phyloP scores from a whole-genome alignment of 2,797 vertebrate species.

The Moxostoma hubbsi region DNA sequence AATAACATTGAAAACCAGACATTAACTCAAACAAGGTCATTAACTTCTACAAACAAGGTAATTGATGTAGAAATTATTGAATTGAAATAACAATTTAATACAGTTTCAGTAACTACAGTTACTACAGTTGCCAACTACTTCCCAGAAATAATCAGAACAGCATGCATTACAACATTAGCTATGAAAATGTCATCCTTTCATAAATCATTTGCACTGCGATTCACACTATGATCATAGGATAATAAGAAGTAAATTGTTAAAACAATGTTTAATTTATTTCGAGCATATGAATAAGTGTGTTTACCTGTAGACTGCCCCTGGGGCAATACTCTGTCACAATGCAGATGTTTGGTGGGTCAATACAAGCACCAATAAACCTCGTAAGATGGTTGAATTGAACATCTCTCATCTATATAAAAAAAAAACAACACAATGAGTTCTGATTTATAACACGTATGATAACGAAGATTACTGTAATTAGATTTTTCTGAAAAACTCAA shows the following conservation, averaged over 20 bases:
- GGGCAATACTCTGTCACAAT: conserved; percentile 97
- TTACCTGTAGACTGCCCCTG: conserved; percentile 94
- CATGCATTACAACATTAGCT: conserved; percentile 18
- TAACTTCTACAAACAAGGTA: background rate
- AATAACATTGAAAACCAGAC: background rate
- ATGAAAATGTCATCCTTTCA: conserved; percentile 3
- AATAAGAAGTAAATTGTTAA: background rate
- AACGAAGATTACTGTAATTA: too few relatives aligned
- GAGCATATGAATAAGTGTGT: background rate
- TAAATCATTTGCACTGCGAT: background rate
- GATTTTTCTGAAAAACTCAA: too few relatives aligned
- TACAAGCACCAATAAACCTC: conserved; percentile 95
- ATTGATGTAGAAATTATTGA: background rate
- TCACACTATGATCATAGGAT: background rate
- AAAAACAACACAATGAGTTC: too few relatives aligned
- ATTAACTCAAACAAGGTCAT: background rate
- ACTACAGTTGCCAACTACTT: conserved; percentile 2
- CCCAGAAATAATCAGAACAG: conserved; percentile 24
- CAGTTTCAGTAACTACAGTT: background rate
- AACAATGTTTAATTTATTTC: background rate
- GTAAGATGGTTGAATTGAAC: conserved; percentile 98
- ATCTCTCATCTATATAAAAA: conserved; percentile 90
- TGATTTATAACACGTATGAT: too few relatives aligned
- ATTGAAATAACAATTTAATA: conserved; percentile 2
- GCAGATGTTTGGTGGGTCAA: conserved; percentile 97